These are phyloP conservation scores for Austrolebias charrua DNA, from an alignment of 2,797 vertebrate species.

Conservation along the genomic window DNA sequence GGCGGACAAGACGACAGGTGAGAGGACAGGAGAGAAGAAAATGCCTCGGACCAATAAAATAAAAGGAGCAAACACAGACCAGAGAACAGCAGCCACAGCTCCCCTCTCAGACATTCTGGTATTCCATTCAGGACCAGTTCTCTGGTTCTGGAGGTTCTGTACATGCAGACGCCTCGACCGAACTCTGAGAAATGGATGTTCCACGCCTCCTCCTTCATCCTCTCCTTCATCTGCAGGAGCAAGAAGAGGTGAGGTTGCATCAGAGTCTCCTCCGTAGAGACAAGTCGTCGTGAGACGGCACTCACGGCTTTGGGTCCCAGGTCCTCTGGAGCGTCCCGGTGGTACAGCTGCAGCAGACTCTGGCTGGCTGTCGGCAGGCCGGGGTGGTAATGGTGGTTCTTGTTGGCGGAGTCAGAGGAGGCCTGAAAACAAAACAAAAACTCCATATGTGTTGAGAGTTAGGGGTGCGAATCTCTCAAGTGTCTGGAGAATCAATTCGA, in stretches of 20 bases:
- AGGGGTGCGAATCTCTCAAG: too few relatives aligned
- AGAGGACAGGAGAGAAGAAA: neutral
- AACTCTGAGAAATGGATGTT: constrained; percentile 98
- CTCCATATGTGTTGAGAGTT: neutral
- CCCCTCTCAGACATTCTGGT: constrained; percentile 89
- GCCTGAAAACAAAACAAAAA: constrained; percentile 43
- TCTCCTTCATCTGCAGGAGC: constrained; percentile 87
- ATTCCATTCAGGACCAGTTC: constrained; percentile 94
- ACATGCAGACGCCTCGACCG: constrained; percentile 96
- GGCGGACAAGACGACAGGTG: neutral
- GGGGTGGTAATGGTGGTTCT: constrained; percentile 70
- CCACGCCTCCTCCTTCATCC: constrained; percentile 97
- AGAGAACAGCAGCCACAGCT: constrained; percentile 97
- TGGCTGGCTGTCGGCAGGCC: constrained; percentile 86
- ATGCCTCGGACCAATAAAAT: neutral
- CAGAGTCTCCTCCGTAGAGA: neutral
- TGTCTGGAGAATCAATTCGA: too few relatives aligned
- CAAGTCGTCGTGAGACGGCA: neutral
- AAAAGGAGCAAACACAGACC: constrained; percentile 69
- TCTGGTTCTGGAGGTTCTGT: constrained; percentile 89
- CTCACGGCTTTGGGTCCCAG: constrained; percentile 88
- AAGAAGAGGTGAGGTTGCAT: neutral
- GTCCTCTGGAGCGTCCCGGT: constrained; percentile 77
- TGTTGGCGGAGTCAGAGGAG: constrained; percentile 49
- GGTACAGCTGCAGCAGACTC: constrained; percentile 90